These are phyloP conservation scores for Eubasilissa regina DNA, from an alignment of 1,140 invertebrate species.

Conservation along the genomic window DNA sequence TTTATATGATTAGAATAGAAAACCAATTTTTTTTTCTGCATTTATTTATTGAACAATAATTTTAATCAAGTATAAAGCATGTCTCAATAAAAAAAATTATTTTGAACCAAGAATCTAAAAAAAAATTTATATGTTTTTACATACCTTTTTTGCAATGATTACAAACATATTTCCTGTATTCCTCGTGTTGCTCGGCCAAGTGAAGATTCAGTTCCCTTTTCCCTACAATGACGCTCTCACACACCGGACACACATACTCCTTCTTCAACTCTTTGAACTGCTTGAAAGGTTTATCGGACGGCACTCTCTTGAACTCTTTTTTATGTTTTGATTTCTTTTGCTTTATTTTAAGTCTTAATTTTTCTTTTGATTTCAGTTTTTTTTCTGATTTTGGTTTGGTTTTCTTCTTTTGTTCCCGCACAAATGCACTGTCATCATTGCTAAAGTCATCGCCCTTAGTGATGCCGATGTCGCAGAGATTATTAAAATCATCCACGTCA, in stretches of 20 bases:
- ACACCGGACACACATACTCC: conserved; percentile 49
- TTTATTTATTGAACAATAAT: too few species aligned
- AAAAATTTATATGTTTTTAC: too few species aligned
- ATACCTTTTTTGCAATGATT: conserved; percentile 53
- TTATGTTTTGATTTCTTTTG: conserved; percentile 26
- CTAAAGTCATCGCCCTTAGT: conserved; percentile 11
- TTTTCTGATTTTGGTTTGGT: conserved; percentile 10
- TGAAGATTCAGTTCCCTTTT: conserved; percentile 44
- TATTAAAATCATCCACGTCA: background rate
- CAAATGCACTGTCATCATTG: background rate
- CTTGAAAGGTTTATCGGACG: background rate
- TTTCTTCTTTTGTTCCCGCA: conserved; percentile 4
- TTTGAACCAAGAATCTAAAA: too few species aligned
- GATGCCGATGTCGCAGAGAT: background rate
- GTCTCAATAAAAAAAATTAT: too few species aligned
- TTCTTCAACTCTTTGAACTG: conserved; percentile 41
- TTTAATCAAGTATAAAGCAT: too few species aligned
- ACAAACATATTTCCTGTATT: conserved; percentile 55
- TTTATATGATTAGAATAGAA: too few species aligned
- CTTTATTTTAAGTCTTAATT: background rate
- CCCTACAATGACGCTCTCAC: conserved; percentile 26
- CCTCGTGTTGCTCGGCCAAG: conserved; percentile 47
- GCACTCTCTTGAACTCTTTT: background rate
- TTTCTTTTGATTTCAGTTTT: conserved; percentile 35
- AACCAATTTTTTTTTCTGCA: too few species aligned